Conservation (phyloP, 1,140 invertebrate species). For the Drosophila suzukii region DNA sequence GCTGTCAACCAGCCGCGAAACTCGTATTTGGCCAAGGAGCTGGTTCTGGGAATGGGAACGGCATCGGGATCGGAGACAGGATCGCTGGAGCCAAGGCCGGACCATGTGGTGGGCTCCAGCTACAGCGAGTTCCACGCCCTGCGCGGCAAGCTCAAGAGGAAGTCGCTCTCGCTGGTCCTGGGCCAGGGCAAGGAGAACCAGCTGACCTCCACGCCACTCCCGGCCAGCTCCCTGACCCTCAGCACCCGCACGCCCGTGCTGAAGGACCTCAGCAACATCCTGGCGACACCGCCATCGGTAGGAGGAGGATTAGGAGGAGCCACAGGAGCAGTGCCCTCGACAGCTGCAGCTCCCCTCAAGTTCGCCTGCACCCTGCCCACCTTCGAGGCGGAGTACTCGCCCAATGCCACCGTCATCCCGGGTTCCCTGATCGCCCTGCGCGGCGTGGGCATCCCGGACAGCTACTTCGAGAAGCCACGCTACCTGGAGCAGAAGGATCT, state of each 20-base stretch:
- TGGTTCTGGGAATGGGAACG: slow-evolving; percentile 20
- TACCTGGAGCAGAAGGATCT: slow-evolving; percentile 62
- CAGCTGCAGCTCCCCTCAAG: slow-evolving; percentile 11
- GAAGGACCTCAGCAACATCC: slow-evolving; percentile 75
- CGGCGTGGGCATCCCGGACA: slow-evolving; percentile 77
- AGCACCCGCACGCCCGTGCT: slow-evolving; percentile 45
- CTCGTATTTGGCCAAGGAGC: slow-evolving; percentile 58
- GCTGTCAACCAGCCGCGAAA: slow-evolving; percentile 76
- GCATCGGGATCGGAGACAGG: slow-evolving; percentile 3
- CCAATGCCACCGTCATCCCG: slow-evolving; percentile 66
- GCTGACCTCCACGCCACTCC: slow-evolving; percentile 76
- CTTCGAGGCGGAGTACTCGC: slow-evolving; percentile 78
- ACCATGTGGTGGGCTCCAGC: slow-evolving; percentile 11
- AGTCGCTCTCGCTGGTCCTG: slow-evolving; percentile 19
- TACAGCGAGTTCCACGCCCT: slow-evolving; percentile 52
- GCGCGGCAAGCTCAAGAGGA: slow-evolving; percentile 48
- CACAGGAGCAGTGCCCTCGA: not conserved
- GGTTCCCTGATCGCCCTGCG: slow-evolving; percentile 76
- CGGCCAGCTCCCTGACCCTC: slow-evolving; percentile 26
- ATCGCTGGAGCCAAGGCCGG: slow-evolving; percentile 8
- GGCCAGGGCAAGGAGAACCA: slow-evolving; percentile 74
- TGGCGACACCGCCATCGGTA: slow-evolving; percentile 26
- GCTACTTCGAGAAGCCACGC: slow-evolving; percentile 81
- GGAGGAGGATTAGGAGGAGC: not conserved
- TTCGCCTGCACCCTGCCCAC: slow-evolving; percentile 66